Evolutionary conservation across 2,888 invertebrate genomes (phyloP).

Genomic region (Athrips mouffetella): DNA sequence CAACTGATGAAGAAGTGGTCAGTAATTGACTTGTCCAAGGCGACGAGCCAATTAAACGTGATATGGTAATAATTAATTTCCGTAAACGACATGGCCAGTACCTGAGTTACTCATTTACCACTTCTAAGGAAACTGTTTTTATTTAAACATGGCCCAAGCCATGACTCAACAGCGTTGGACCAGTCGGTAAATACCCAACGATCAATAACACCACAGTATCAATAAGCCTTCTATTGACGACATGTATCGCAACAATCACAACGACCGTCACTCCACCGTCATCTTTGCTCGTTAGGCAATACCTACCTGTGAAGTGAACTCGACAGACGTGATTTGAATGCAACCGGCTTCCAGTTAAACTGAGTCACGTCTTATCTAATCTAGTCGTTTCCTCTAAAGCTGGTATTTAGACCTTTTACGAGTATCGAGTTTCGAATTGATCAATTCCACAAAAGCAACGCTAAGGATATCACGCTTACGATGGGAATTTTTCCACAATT

Average conservation of each 20-base stretch:
- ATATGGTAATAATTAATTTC: conserved; percentile 20
- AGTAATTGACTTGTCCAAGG: conserved; percentile 21
- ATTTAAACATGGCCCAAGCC: conserved; percentile 40
- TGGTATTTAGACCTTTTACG: no score
- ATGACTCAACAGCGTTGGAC: conserved; percentile 52
- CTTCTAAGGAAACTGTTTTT: conserved; percentile 54
- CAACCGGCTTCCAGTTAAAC: conserved; percentile 24
- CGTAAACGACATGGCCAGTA: conserved; percentile 25
- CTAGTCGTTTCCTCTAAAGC: conserved; percentile 40
- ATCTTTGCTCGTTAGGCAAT: conserved; percentile 10
- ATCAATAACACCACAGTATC: conserved; percentile 35
- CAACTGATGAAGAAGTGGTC: conserved; percentile 16
- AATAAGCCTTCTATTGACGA: conserved; percentile 34
- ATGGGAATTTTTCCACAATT: neutral
- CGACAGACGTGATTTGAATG: neutral
- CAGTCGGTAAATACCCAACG: conserved; percentile 51
- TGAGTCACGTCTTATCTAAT: conserved; percentile 53
- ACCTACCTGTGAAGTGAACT: conserved; percentile 15
- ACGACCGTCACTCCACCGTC: conserved; percentile 15
- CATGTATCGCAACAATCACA: conserved; percentile 22
- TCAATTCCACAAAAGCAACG: conserved; percentile 18
- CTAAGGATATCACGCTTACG: conserved; percentile 1
- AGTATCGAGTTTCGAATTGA: conserved; percentile 27
- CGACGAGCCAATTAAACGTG: conserved; percentile 16
- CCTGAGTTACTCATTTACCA: conserved; percentile 42